Conservation (phyloP, 1,140 invertebrate species). For the Caenorhabditis tropicalis region DNA sequence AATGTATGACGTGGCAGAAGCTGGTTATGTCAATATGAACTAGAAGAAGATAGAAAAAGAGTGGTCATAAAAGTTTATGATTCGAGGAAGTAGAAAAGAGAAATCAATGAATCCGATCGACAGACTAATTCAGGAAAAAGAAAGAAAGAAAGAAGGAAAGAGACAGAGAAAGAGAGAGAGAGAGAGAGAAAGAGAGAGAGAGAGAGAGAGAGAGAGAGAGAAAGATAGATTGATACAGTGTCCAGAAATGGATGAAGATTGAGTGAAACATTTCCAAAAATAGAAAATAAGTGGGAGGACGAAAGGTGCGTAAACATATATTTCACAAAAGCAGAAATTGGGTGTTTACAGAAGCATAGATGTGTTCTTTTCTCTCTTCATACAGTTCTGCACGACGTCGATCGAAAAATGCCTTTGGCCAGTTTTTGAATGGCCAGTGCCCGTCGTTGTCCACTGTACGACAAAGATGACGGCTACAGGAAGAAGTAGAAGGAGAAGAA, state of each 20-base stretch:
- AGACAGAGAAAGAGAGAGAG: no score
- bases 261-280: conserved; percentile 7
- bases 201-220: not conserved
- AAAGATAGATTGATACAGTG: not conserved
- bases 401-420: conserved; percentile 24
- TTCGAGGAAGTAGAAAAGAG: conserved; percentile 19
- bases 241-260: not conserved
- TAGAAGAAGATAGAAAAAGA: not conserved
- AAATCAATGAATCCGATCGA: not conserved
- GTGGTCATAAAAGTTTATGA: conserved; percentile 26
- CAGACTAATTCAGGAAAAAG: not conserved
- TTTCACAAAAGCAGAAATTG: conserved; percentile 24
- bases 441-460: conserved; percentile 13
- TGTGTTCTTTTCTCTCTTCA: not conserved
- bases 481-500: not conserved
- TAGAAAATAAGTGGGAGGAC: not conserved
- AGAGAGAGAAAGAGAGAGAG: no score
- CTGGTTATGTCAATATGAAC: conserved; percentile 8
- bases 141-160: no score
- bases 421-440: conserved; percentile 6
- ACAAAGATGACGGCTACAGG: not conserved
- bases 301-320: conserved; percentile 39
- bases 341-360: conserved; percentile 28
- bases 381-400: conserved; percentile 6
- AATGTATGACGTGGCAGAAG: conserved; percentile 28